These are phyloP conservation scores for Microctonus hyperodae DNA, from an alignment of 2,888 invertebrate genomes.

Conservation along the genomic window DNA sequence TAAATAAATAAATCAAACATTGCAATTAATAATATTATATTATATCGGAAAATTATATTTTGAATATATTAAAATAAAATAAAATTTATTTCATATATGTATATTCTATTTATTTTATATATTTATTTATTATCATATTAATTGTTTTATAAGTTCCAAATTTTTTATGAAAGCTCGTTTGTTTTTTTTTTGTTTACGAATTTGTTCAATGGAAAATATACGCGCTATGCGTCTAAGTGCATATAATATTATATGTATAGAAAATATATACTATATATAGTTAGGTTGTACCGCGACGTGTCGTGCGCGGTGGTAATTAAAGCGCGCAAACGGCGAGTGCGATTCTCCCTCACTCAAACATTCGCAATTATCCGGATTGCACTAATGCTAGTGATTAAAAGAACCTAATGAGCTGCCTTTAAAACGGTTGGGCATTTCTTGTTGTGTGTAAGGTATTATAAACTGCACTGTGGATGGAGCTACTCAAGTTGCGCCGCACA, in stretches of 20 bases:
- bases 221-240: too few relatives aligned
- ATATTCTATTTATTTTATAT: too few relatives aligned
- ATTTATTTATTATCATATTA: too few relatives aligned
- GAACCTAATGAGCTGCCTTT: constrained; percentile 53
- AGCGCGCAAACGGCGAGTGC: constrained; percentile 19
- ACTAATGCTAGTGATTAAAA: constrained; percentile 59
- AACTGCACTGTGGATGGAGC: too few relatives aligned
- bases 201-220: neutral
- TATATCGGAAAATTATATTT: too few relatives aligned
- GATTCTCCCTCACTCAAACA: constrained; percentile 12
- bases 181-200: neutral
- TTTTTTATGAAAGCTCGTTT: neutral
- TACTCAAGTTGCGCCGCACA: neutral
- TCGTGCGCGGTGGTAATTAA: constrained; percentile 38
- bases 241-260: constrained; percentile 6
- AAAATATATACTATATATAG: constrained; percentile 1
- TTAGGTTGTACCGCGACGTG: neutral
- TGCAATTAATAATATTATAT: too few relatives aligned
- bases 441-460: too few relatives aligned
- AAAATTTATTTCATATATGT: too few relatives aligned
- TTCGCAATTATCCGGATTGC: constrained; percentile 54
- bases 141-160: too few relatives aligned
- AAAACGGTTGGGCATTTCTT: neutral
- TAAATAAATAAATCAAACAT: too few relatives aligned
- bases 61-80: too few relatives aligned